Percentiles rank a stretch among this genome's conserved stretches.
Evolutionary conservation across 2,113 vertebrate genomes (phyloP).

Genomic region (Vanacampus margaritifer): DNA sequence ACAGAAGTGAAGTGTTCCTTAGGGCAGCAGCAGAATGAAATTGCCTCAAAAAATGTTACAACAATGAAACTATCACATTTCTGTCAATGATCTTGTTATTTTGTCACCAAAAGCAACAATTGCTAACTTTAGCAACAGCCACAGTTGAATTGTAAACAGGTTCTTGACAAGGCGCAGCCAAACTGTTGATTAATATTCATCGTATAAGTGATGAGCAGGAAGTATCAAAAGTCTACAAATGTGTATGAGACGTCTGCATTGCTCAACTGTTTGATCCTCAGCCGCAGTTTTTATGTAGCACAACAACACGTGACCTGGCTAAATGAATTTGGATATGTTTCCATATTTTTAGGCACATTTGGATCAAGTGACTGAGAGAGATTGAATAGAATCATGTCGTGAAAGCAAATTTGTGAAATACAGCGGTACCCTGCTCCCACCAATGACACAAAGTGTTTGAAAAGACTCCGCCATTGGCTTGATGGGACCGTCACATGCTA

Average conservation of each 20-base stretch:
- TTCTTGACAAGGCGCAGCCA: slow-evolving; percentile 56
- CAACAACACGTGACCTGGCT: slow-evolving; percentile 49
- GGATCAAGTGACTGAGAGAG: slow-evolving; percentile 49
- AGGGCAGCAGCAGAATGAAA: neutral
- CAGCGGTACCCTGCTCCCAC: neutral
- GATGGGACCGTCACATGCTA: too few species aligned
- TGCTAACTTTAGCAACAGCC: slow-evolving; percentile 40
- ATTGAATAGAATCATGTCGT: neutral
- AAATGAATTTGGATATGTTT: slow-evolving; percentile 69
- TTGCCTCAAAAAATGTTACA: neutral
- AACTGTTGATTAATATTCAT: slow-evolving; percentile 33
- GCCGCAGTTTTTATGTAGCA: slow-evolving; percentile 28
- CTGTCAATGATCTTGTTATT: neutral
- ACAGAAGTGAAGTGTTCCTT: neutral
- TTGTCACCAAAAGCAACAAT: slow-evolving; percentile 29
- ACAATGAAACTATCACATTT: neutral
- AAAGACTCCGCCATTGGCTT: too few species aligned
- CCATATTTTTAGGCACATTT: slow-evolving; percentile 68
- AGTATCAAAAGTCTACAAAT: slow-evolving; percentile 50
- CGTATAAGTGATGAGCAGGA: slow-evolving; percentile 33
- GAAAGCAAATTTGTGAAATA: neutral
- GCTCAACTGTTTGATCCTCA: slow-evolving; percentile 31
- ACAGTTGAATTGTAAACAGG: slow-evolving; percentile 66
- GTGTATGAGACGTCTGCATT: slow-evolving; percentile 31
- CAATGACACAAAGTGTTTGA: neutral